Evolutionary conservation across 2,888 invertebrate species (phyloP), one percentile per base, ranked within the genome.

Genomic region (Acleris emargana): DNA sequence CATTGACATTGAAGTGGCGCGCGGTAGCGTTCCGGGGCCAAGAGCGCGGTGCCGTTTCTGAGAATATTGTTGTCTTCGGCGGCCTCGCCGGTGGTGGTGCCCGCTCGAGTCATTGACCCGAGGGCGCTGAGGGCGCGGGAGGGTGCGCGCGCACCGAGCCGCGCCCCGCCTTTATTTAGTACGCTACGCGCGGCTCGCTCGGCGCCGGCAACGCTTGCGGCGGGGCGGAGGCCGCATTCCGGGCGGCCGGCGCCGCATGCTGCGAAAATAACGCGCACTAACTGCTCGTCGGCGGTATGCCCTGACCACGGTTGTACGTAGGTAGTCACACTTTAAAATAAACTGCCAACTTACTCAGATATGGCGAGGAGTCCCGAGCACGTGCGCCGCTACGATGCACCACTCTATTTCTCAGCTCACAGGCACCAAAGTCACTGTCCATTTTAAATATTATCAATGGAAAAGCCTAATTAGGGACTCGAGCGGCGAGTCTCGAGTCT

Each of bases 111-210:
- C 91, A 91, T 89, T 88, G 91, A 91, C 91, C 91, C 78, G 84
- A 86, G 82, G 84, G 83, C 85, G 80, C 79, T 84, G 83, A 85
- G 81, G 86, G 71, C 71, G 72, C 72, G 90, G 89, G 90, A 89
- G 87, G 88, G 89, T 91, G 91, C 90, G 91, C 90, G 87, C 91
- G 90, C 91, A 90, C 88, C 87, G 88, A 89, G 86, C 88, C 87
- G 89, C 88, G 90, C 91, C 90, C 91, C 90, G 90, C 91, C 90
- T 91, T 91, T 91, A 91, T 91, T 91, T 91, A 91, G 91, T 91
- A 91, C 91, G 88, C 86, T 89, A 89, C 90, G 89, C 86, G 89
- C 88, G 86, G 86, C 80, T 83, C 84, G 73, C 72, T 71, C 78
- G 77, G 76, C 76, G 78, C 78, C 76, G 75, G 73, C 76, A 71